Percentiles rank a stretch among this genome's conserved stretches.
phyloP scores from a whole-genome alignment of 2,888 invertebrate species.

The Lasioglossum morio region DNA sequence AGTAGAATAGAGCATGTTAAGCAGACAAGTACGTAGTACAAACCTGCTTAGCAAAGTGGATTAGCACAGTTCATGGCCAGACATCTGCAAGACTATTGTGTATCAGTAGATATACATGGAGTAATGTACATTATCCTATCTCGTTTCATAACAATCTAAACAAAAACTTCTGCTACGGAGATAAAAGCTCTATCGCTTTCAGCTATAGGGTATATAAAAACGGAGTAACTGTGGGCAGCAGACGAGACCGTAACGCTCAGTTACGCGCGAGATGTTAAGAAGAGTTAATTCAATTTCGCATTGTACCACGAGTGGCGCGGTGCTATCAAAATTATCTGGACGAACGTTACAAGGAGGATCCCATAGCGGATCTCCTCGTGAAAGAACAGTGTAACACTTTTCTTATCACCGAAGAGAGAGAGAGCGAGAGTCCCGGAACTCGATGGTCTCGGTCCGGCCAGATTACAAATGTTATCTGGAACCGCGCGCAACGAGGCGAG shows the following conservation, averaged over 20 bases:
- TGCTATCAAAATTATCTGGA: not conserved
- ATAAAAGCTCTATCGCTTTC: not conserved
- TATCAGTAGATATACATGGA: not conserved
- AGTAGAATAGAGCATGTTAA: not conserved
- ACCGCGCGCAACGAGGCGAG: not conserved
- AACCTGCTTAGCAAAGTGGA: not conserved
- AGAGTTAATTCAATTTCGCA: not conserved
- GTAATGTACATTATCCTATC: not conserved
- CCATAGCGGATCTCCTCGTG: not conserved
- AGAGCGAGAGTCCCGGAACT: not conserved
- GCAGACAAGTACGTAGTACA: not conserved
- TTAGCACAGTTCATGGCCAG: not conserved
- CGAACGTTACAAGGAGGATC: not conserved
- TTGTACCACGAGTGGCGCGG: not conserved
- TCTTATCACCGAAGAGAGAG: not conserved
- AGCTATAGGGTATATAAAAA: not conserved
- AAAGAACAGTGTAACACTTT: not conserved
- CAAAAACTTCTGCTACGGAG: not conserved
- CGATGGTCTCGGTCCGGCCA: not conserved
- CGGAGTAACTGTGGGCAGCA: not conserved
- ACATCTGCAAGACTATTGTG: not conserved
- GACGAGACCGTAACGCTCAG: not conserved
- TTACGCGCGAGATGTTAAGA: not conserved
- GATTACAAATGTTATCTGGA: conserved; percentile 11
- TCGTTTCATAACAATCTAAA: not conserved